Conservation (phyloP, 2,888 invertebrate species). For the Allolobophora icterica region DNA sequence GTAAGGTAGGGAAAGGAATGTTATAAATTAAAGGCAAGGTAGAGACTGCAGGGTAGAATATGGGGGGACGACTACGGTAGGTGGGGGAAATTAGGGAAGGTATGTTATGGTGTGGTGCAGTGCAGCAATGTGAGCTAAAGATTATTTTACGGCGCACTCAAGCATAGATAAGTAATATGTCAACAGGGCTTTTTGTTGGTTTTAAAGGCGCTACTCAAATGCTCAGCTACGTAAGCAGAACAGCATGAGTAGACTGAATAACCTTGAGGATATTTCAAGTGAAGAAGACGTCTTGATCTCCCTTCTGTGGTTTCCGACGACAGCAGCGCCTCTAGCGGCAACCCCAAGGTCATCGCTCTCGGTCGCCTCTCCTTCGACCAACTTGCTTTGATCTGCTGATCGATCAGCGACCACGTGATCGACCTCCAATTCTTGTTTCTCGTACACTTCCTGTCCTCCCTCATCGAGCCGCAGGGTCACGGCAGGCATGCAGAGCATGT, state of each 20-base stretch:
- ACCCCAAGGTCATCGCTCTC: neutral
- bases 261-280: slow-evolving; percentile 25
- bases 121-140: neutral
- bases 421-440: neutral
- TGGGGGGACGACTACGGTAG: no score
- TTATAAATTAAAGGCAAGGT: no score
- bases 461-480: slow-evolving; percentile 18
- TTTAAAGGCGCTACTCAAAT: neutral
- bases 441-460: neutral
- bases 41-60: neutral
- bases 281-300: neutral
- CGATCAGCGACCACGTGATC: neutral
- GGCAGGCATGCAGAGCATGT: slow-evolving; percentile 15
- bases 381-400: neutral
- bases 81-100: neutral
- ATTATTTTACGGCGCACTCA: neutral
- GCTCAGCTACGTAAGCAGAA: neutral
- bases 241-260: neutral
- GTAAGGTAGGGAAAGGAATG: no score
- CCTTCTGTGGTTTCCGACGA: neutral
- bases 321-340: neutral
- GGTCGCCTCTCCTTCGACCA: neutral
- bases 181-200: neutral
- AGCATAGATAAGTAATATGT: neutral
- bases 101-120: neutral